These are phyloP conservation scores for Anguilla megastoma DNA, from an alignment of 2,797 vertebrate species.

Conservation along the genomic window DNA sequence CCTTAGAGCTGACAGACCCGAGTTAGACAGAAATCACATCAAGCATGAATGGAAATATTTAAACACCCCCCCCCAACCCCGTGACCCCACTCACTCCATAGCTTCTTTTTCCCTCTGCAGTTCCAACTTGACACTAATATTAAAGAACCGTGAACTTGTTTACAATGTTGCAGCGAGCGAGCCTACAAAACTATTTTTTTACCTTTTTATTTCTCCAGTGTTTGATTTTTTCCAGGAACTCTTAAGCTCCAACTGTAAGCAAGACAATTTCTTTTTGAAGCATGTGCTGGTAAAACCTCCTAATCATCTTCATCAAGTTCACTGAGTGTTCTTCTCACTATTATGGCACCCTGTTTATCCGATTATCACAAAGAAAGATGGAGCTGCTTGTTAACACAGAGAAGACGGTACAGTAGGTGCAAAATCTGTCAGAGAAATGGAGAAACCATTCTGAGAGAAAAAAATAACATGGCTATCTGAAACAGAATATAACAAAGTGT, in stretches of 20 bases:
- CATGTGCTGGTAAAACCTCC: background rate
- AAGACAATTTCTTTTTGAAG: background rate
- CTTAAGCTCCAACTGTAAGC: background rate
- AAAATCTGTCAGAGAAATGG: background rate
- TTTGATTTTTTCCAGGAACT: background rate
- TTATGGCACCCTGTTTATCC: background rate
- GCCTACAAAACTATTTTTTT: background rate
- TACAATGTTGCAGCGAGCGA: background rate
- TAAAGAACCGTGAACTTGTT: background rate
- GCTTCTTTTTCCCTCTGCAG: background rate
- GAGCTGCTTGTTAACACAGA: background rate
- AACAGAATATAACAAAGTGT: background rate
- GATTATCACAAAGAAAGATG: background rate
- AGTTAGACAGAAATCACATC: slow-evolving; percentile 57
- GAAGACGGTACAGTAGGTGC: background rate
- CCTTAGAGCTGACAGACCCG: slow-evolving; percentile 43
- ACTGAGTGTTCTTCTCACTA: background rate
- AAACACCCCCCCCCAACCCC: background rate
- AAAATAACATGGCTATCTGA: background rate
- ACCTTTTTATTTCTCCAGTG: background rate
- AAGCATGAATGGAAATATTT: slow-evolving; percentile 50
- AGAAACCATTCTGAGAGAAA: background rate
- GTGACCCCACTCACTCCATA: background rate
- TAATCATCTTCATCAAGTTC: background rate
- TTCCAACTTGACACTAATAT: background rate